phyloP scores from a whole-genome alignment of 2,113 vertebrate species.

The Dipodomys spectabilis region DNA sequence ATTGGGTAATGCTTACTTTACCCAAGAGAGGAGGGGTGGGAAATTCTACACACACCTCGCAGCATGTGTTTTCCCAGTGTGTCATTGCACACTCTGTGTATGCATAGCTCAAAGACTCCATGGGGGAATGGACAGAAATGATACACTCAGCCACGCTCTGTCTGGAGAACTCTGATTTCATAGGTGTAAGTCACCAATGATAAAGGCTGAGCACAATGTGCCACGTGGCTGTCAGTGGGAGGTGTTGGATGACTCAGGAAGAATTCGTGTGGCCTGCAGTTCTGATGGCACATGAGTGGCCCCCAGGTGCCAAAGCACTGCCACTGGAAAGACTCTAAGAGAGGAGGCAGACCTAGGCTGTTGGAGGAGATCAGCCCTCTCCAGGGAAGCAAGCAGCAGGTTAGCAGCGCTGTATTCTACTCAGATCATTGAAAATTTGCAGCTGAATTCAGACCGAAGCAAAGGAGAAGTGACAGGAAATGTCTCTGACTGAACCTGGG shows the following conservation, averaged over 20 bases:
- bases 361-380: not conserved
- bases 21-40: not conserved
- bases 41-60: not conserved
- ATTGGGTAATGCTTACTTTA: not conserved
- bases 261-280: fast-evolving
- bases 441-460: not conserved
- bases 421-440: not conserved
- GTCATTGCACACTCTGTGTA: not conserved
- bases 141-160: not conserved
- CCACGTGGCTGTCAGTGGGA: not conserved
- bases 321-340: not conserved
- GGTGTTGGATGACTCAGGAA: not conserved
- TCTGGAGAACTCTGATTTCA: slow-evolving; percentile 37
- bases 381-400: too few relatives aligned
- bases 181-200: not conserved
- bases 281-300: not conserved
- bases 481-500: not conserved
- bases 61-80: too few relatives aligned
- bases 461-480: not conserved
- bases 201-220: not conserved
- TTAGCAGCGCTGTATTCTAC: not conserved
- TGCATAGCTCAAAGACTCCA: not conserved
- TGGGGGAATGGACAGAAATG: not conserved
- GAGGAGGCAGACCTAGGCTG: not conserved
- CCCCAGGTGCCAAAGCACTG: fast-evolving